phyloP scores from a whole-genome alignment of 2,888 invertebrate species.

The Atethmia centrago region DNA sequence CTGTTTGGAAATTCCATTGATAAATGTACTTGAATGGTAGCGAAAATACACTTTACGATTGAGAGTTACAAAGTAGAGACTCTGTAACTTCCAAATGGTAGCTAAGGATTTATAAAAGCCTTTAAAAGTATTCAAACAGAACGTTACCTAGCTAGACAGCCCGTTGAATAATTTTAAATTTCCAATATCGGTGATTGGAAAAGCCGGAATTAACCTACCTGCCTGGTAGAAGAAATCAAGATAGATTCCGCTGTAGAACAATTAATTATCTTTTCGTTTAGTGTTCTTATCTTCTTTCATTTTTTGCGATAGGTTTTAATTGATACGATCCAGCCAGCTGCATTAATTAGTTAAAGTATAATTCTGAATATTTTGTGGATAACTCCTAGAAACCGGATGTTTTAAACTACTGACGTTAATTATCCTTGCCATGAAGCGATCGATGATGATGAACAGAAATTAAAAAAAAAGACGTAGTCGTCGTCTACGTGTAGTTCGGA shows the following conservation, averaged over 20 bases:
- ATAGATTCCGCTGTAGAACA: not conserved
- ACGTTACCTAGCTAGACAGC: not conserved
- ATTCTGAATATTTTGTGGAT: not conserved
- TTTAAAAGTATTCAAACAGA: conserved; percentile 13
- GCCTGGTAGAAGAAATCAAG: not conserved
- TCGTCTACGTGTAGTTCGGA: not conserved
- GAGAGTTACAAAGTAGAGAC: not conserved
- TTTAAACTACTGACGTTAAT: not conserved
- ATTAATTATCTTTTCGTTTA: conserved; percentile 4
- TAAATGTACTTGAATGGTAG: conserved; percentile 2
- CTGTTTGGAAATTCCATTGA: not conserved
- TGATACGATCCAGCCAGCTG: not conserved
- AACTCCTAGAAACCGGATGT: not conserved
- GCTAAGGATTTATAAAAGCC: conserved; percentile 17
- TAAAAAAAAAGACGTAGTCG: not conserved
- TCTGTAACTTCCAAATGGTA: not conserved
- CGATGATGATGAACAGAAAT: not conserved
- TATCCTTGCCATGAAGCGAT: not conserved
- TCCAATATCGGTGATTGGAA: conserved; percentile 2
- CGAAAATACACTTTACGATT: not conserved
- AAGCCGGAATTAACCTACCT: conserved; percentile 18
- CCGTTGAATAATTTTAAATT: not conserved
- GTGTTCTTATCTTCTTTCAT: not conserved
- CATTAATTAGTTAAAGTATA: not conserved
- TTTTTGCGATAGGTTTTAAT: not conserved